Percentiles rank a stretch among this genome's conserved stretches.
Conservation (phyloP, 1,140 invertebrate species). For the Oreohelix idahoensis region DNA sequence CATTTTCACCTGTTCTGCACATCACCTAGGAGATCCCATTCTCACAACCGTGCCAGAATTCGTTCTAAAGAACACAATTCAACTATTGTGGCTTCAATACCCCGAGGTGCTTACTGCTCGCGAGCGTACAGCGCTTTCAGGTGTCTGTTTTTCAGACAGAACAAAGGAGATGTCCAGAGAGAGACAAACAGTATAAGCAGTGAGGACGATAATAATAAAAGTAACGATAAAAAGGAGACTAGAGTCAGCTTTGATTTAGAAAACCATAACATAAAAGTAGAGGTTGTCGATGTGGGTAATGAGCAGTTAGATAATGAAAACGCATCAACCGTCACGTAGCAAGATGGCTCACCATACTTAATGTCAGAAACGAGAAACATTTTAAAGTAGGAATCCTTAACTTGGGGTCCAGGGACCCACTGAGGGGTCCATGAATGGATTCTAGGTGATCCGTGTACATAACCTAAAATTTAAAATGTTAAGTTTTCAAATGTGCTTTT, state of each 20-base stretch:
- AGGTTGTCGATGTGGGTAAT: background rate
- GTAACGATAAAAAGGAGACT: background rate
- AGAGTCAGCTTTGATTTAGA: background rate
- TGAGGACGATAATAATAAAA: constrained; percentile 32
- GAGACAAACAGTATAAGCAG: constrained; percentile 45
- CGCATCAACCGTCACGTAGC: too few relatives aligned
- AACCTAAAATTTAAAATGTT: too few relatives aligned
- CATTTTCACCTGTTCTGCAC: constrained; percentile 29
- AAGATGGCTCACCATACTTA: too few relatives aligned
- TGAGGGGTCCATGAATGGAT: too few relatives aligned
- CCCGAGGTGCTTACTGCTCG: constrained; percentile 45
- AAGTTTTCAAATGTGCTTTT: too few relatives aligned
- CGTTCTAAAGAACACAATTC: too few relatives aligned
- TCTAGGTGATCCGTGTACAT: too few relatives aligned
- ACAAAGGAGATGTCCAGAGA: constrained; percentile 31
- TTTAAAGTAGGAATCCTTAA: too few relatives aligned
- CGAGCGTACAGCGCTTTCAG: constrained; percentile 55
- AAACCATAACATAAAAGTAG: background rate
- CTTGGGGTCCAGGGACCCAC: too few relatives aligned
- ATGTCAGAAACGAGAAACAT: too few relatives aligned
- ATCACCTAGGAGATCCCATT: background rate
- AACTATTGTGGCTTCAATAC: background rate
- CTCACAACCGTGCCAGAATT: background rate
- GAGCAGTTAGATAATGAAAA: background rate
- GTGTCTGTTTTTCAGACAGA: constrained; percentile 51